phyloP scores from a whole-genome alignment of 2,888 invertebrate species.

The Pachydiplax longipennis region DNA sequence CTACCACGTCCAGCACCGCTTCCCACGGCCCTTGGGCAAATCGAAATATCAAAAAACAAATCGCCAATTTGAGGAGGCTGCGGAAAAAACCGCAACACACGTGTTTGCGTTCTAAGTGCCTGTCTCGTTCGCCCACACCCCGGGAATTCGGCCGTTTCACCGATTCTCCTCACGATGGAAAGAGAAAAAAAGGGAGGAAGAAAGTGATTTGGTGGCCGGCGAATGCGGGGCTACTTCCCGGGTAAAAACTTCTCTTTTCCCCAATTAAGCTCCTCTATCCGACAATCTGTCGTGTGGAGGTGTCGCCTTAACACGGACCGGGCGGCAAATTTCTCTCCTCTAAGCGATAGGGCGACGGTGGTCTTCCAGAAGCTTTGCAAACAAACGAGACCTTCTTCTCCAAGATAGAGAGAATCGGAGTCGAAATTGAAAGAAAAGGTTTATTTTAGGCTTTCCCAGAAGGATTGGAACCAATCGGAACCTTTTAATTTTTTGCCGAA shows the following conservation, averaged over 20 bases:
- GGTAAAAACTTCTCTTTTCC: conserved; percentile 10
- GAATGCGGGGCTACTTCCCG: background rate
- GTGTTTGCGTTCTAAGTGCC: background rate
- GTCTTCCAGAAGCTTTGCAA: background rate
- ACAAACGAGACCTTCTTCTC: background rate
- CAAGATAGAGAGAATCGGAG: background rate
- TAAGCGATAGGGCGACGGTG: background rate
- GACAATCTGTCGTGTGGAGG: conserved; percentile 34
- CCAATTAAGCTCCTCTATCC: conserved; percentile 33
- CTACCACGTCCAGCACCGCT: background rate
- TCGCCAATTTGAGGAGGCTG: background rate
- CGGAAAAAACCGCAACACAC: background rate
- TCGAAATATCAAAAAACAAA: conserved; percentile 26
- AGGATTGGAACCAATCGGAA: too few species aligned
- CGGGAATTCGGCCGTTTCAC: background rate
- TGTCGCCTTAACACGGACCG: background rate
- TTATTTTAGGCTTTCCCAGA: too few species aligned
- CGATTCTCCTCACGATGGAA: background rate
- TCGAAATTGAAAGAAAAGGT: background rate
- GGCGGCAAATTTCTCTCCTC: conserved; percentile 32
- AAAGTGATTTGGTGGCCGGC: background rate
- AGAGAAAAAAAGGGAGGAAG: background rate
- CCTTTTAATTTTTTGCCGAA: too few species aligned
- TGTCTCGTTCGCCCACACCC: background rate
- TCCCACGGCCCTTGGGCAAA: conserved; percentile 15